Conservation (phyloP, 2,888 invertebrate genomes). For the Meganola albula region DNA sequence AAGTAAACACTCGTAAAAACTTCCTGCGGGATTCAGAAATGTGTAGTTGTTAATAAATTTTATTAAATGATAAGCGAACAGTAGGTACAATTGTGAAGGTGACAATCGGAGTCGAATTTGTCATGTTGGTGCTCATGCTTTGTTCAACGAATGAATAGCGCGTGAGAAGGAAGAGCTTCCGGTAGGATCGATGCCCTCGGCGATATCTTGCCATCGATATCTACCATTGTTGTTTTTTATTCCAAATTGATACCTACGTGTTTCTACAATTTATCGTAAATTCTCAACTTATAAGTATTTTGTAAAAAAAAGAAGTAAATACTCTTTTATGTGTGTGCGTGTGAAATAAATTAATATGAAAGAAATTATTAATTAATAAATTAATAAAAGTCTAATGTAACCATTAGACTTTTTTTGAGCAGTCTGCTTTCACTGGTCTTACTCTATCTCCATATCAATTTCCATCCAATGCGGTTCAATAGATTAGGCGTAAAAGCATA, state of each 20-base stretch:
- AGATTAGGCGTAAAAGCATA: too few species aligned
- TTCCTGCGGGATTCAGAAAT: slow-evolving; percentile 32
- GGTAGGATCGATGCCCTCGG: slow-evolving; percentile 62
- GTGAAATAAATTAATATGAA: too few species aligned
- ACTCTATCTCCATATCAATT: too few species aligned
- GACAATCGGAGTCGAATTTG: slow-evolving; percentile 71
- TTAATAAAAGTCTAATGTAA: too few species aligned
- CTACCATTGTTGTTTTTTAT: slow-evolving; percentile 50
- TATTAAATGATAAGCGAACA: slow-evolving; percentile 59
- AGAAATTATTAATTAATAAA: too few species aligned
- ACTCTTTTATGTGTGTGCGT: too few species aligned
- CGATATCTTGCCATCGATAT: slow-evolving; percentile 65
- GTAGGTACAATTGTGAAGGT: slow-evolving; percentile 46
- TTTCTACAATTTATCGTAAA: slow-evolving; percentile 38
- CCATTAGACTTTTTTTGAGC: too few species aligned
- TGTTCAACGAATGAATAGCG: slow-evolving; percentile 58
- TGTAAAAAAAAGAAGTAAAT: too few species aligned
- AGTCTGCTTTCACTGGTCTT: too few species aligned
- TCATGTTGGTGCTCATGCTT: slow-evolving; percentile 59
- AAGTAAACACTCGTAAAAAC: slow-evolving; percentile 71
- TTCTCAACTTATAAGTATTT: slow-evolving; percentile 32
- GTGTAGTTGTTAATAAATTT: slow-evolving; percentile 65
- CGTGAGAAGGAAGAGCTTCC: slow-evolving; percentile 73
- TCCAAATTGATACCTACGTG: slow-evolving; percentile 41
- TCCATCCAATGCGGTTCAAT: too few species aligned